A percentile compares a stretch with the other conserved stretches of the same genome.
Evolutionary conservation across 2,797 vertebrate species (phyloP).

Genomic region (Coregonus suidteri): DNA sequence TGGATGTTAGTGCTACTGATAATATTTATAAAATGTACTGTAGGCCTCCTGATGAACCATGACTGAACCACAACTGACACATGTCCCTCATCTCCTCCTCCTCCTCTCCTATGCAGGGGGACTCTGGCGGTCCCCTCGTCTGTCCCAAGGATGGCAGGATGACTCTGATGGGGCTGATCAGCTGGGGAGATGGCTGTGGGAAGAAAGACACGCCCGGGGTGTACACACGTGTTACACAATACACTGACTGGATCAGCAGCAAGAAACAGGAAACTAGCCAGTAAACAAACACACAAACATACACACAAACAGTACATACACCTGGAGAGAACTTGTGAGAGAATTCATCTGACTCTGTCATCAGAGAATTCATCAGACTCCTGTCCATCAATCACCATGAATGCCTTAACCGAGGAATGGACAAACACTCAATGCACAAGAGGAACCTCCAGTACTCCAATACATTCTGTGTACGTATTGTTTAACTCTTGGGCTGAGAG

Average conservation of each 20-base stretch:
- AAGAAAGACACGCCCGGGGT: slow-evolving; percentile 84
- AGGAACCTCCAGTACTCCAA: neutral
- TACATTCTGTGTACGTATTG: neutral
- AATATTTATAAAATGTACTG: too few species aligned
- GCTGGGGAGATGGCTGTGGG: slow-evolving; percentile 95
- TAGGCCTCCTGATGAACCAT: neutral
- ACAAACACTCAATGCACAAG: neutral
- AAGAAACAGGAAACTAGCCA: slow-evolving; percentile 52
- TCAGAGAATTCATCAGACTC: neutral
- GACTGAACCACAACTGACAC: neutral
- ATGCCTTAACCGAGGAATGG: neutral
- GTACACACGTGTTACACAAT: slow-evolving; percentile 88
- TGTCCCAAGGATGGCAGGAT: slow-evolving; percentile 80
- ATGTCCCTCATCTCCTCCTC: neutral
- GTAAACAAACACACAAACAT: neutral
- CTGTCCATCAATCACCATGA: neutral
- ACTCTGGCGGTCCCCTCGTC: slow-evolving; percentile 94
- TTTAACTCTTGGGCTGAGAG: neutral
- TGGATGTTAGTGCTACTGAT: too few species aligned
- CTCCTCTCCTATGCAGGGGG: slow-evolving; percentile 77
- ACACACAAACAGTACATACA: neutral
- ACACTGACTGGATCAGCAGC: slow-evolving; percentile 84
- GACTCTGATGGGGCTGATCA: slow-evolving; percentile 89
- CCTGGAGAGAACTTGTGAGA: neutral
- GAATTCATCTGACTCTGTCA: neutral